These are phyloP conservation scores for Tadarida brasiliensis DNA, from an alignment of 2,797 vertebrate genomes.

Conservation along the genomic window DNA sequence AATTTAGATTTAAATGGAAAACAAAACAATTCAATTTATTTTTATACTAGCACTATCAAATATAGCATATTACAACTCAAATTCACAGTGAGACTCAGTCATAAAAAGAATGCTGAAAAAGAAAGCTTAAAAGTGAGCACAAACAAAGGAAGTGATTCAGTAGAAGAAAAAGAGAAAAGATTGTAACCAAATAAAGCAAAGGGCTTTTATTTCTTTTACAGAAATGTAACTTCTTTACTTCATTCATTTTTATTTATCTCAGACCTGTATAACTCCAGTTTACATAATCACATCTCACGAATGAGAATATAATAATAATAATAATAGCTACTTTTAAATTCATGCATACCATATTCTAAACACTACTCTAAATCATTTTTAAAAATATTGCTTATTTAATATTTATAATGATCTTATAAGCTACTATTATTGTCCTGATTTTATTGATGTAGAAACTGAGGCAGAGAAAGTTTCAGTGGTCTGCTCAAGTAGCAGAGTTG, in stretches of 20 bases:
- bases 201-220: background rate
- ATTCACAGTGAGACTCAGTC: constrained; percentile 74
- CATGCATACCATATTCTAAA: background rate
- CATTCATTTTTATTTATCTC: background rate
- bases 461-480: background rate
- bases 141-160: constrained; percentile 56
- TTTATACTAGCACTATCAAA: constrained; percentile 71
- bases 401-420: constrained; percentile 21
- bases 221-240: background rate
- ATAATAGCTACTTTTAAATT: constrained; percentile 6
- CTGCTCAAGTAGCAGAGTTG: background rate
- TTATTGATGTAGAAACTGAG: constrained; percentile 21
- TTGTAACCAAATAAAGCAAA: background rate
- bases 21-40: constrained; percentile 66
- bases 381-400: constrained; percentile 7
- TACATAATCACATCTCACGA: background rate
- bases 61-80: constrained; percentile 69
- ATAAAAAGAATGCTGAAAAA: constrained; percentile 42
- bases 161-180: background rate
- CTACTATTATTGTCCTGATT: background rate
- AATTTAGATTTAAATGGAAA: constrained; percentile 75
- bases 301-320: background rate
- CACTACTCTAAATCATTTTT: background rate
- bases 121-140: constrained; percentile 60
- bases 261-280: constrained; percentile 12